Conservation (phyloP, 2,113 vertebrate genomes). For the Lethenteron reissneri region DNA sequence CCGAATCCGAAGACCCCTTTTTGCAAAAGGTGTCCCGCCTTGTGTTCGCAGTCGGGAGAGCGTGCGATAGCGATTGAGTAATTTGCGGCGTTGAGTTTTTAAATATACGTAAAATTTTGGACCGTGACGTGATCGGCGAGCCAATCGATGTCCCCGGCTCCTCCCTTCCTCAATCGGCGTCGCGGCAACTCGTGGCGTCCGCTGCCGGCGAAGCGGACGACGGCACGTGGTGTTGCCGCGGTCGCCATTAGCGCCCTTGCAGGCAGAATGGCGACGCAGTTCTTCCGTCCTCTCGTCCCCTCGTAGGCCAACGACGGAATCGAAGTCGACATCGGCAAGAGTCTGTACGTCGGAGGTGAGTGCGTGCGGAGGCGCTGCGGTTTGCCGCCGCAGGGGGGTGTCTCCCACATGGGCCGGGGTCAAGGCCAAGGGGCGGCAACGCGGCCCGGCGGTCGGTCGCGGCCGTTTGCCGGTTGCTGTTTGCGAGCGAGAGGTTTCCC, state of each 20-base stretch:
- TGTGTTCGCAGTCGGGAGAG: background rate
- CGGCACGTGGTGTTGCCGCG: too few relatives aligned
- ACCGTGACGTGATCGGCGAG: too few relatives aligned
- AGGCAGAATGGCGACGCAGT: background rate
- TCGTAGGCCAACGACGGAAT: slow-evolving; percentile 36
- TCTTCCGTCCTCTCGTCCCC: background rate
- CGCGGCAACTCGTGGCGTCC: too few relatives aligned
- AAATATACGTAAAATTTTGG: too few relatives aligned
- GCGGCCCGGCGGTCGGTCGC: background rate
- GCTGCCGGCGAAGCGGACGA: too few relatives aligned
- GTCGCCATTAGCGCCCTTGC: background rate
- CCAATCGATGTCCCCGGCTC: too few relatives aligned
- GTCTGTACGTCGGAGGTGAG: slow-evolving; percentile 57
- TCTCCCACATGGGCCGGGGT: background rate
- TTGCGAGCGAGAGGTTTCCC: background rate
- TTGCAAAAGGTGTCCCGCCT: background rate
- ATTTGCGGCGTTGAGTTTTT: too few relatives aligned
- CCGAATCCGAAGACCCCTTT: background rate
- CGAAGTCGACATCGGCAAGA: slow-evolving; percentile 25
- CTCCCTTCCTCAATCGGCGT: too few relatives aligned
- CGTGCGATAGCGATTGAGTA: background rate
- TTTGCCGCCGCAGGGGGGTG: background rate
- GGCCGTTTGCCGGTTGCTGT: background rate
- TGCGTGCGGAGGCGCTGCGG: background rate
- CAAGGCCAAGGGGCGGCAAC: background rate